Base-by-base conservation (phyloP, 2,888 invertebrate species). In the Anarsia innoxiella region DNA sequence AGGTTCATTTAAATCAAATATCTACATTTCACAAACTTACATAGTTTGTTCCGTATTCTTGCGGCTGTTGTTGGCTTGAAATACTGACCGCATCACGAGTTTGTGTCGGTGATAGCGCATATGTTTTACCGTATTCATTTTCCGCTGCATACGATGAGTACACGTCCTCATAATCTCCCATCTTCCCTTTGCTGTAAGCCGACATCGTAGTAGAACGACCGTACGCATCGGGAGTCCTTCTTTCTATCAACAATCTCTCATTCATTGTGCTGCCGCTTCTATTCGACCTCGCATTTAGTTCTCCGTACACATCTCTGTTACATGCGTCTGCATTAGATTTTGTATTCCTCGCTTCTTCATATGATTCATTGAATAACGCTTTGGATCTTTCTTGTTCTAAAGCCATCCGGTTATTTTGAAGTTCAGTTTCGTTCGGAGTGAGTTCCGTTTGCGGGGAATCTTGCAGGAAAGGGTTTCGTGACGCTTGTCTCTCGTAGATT, bases 171-270 rank as follows among this genome's bases (percentile, higher is more conserved):
- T 94, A 94, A 61, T 94, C 93, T 1, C 87, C 87, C 23, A 82
- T 73, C 53, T 73, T 76, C 26, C 67, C 72, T 47, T 75, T 80
- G 37, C 59, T 66, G 41, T 82, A 75, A 6, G 74, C 64, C 8
- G 66, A 79, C 67, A 83, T 86, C 48, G 75, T 66, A 26, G 72
- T 74, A 23, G 91, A 90, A 44, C 92, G 80, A 1, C 93, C 93
- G 58, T 94, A 94, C 8, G 93, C 92, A 58, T 94, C 94, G 0
- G 94, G 94, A 1, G 94, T 94, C 48, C 94, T 86, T 49, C 94
- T 87, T 62, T 94, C 94, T 13, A 85, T 69, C 23, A 74, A 33
- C 25, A 83, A 53, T 34, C 80, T 61, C 45, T 84, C 85, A 44
- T 74, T 79, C 0, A 66, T 53, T 29, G 58, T 56, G 54, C 56